Conservation (phyloP, 2,113 vertebrate genomes). For the Forbesichthys papilliferus region DNA sequence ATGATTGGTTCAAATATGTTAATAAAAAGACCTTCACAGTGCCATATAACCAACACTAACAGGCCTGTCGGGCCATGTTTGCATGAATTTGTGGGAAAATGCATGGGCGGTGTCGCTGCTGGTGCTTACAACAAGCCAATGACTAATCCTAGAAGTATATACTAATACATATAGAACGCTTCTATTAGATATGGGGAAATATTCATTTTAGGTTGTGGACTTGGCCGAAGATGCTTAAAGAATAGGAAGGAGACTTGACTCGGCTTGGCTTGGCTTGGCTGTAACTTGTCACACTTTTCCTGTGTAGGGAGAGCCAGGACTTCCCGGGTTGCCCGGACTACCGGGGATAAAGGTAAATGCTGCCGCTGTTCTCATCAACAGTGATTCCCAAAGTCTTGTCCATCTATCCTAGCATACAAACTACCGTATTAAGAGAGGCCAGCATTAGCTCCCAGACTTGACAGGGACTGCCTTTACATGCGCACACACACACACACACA, state of each 20-base stretch:
- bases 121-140: constrained; percentile 31
- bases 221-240: constrained; percentile 31
- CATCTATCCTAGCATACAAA: constrained; percentile 39
- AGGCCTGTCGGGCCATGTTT: constrained; percentile 48
- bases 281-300: constrained; percentile 93
- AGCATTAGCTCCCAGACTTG: neutral
- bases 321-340: constrained; percentile 99
- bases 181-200: constrained; percentile 35
- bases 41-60: constrained; percentile 62
- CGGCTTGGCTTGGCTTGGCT: constrained; percentile 77
- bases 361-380: constrained; percentile 62
- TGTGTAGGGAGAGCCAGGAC: constrained; percentile 98
- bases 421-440: constrained; percentile 1
- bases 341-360: constrained; percentile 99
- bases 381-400: constrained; percentile 43
- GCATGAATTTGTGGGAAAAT: constrained; percentile 64
- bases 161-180: constrained; percentile 7
- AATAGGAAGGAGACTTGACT: constrained; percentile 54
- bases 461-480: no score
- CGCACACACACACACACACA: no score
- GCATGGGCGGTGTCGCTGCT: constrained; percentile 58
- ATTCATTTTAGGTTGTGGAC: constrained; percentile 12
- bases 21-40: neutral
- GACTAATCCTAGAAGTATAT: constrained; percentile 9
- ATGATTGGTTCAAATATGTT: neutral